Conservation (phyloP, 2,113 vertebrate species). For the Mormyrus lacerda region DNA sequence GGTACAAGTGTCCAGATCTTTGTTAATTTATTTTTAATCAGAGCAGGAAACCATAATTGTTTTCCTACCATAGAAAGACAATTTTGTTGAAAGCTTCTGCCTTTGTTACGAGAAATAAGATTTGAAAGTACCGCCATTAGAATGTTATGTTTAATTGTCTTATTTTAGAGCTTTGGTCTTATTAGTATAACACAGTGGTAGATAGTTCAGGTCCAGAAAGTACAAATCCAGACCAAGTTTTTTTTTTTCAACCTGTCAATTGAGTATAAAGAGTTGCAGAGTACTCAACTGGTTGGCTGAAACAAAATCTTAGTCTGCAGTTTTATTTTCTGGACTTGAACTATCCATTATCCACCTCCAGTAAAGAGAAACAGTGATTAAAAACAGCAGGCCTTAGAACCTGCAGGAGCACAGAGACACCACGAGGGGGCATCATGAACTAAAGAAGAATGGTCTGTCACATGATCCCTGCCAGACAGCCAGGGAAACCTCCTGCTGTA, state of each 20-base stretch:
- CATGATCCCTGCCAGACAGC: neutral
- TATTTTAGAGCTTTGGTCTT: neutral
- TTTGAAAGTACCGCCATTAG: neutral
- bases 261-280: neutral
- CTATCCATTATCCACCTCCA: neutral
- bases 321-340: neutral
- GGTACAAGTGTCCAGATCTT: neutral
- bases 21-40: neutral
- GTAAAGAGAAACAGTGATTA: neutral
- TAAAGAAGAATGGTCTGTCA: neutral
- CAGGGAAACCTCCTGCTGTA: neutral
- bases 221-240: neutral
- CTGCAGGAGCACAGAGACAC: neutral
- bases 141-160: neutral
- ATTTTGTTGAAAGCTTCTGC: neutral
- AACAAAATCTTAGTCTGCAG: neutral
- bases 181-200: neutral
- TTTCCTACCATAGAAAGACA: neutral
- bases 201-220: too few relatives aligned
- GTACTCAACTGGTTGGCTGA: neutral
- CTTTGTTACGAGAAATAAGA: neutral
- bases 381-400: neutral
- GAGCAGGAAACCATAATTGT: neutral
- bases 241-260: neutral
- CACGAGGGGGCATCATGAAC: conserved; percentile 18